phyloP scores from a whole-genome alignment of 2,797 vertebrate genomes.

The Peromyscus aztecus region DNA sequence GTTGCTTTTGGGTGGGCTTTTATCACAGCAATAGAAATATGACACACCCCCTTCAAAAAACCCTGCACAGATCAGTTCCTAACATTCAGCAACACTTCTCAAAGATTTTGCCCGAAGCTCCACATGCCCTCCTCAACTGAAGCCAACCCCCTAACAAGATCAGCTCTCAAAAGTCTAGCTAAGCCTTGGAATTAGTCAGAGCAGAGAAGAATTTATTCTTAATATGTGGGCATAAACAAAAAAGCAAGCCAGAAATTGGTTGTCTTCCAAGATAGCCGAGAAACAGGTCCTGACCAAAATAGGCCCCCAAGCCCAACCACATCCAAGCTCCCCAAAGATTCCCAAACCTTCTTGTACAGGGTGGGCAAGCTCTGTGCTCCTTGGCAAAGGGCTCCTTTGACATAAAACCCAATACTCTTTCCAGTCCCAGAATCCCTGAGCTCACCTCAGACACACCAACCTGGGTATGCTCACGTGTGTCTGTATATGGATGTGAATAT shows the following conservation, averaged over 20 bases:
- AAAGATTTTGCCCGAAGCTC: background rate
- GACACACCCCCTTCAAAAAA: background rate
- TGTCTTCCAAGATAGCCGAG: background rate
- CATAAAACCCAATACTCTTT: background rate
- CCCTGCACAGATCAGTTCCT: background rate
- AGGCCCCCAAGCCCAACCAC: background rate
- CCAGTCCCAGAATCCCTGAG: constrained; percentile 1
- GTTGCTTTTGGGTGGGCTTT: background rate
- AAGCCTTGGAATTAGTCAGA: constrained; percentile 30
- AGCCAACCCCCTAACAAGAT: constrained; percentile 2
- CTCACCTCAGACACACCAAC: background rate
- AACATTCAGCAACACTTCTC: background rate
- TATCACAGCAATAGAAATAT: background rate
- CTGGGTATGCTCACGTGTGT: background rate
- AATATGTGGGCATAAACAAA: constrained; percentile 51
- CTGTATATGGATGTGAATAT: background rate
- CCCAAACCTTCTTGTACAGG: background rate
- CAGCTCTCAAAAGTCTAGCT: background rate
- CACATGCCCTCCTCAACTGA: background rate
- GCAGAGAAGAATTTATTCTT: constrained; percentile 25
- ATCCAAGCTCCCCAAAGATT: background rate
- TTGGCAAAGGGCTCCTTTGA: background rate
- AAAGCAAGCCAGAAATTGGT: constrained; percentile 30
- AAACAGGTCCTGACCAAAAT: background rate
- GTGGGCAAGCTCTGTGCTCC: background rate